Evolutionary conservation across 2,113 vertebrate genomes (phyloP), one percentile per base, ranked within the genome.

Genomic region (Toxotes chatareus): DNA sequence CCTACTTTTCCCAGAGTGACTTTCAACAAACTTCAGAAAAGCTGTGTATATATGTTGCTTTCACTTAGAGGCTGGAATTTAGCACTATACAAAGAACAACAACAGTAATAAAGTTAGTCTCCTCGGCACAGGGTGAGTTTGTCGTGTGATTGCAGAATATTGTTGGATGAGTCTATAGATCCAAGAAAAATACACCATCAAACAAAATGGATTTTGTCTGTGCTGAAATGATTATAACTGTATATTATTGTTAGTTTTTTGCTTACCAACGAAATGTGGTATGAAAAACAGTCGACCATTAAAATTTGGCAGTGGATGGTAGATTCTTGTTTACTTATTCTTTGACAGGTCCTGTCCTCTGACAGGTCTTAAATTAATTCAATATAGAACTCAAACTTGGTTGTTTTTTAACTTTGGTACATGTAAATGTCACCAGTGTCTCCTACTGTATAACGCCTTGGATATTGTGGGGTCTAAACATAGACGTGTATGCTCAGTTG

Each of bases 11-110:
- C 11, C 49, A 19, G 27, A 64, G 32, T 55, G 63, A 49, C 76
- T 67, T 76, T 62, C 11, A 67, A 14, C 62, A 23, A 53, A 59
- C 32, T 55, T 82, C 16, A 79, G 34, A 46, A 36, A 49, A 60
- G 34, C 4, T 11, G 14, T 1, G 16, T 40, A 9, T 36, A 60
- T 7, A 2, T 32, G 56, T 63, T 61, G 40, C n/a, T 42, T 53
- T 49, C 32, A 17, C 4, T 36, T 5, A 36, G 7, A 36, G 5
- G 2, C 31, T 14, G 10, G 14, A 6, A n/a, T 38, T 38, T 12
- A 38, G 1, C 55, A 23, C 8, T 9, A 27, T 7, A 7, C 3
- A 34, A 66, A 57, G 17, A 64, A 16, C 13, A 31, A 31, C 27
- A 27, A 27, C 27, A 27, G 5, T 65, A 10, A 68, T 31, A 6